Conservation (phyloP, 2,113 vertebrate genomes). For the Notothenia rossii region DNA sequence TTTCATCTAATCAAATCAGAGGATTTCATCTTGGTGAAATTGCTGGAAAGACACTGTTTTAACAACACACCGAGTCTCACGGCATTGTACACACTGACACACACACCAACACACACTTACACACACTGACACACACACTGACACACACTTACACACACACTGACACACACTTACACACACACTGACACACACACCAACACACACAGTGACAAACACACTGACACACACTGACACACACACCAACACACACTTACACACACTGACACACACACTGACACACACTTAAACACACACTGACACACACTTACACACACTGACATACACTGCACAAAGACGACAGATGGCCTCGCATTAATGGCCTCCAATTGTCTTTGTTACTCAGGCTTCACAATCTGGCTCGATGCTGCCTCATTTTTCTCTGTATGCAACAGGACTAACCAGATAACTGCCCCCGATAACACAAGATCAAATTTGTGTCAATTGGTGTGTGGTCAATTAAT, state of each 20-base stretch:
- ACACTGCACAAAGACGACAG: conserved; percentile 30
- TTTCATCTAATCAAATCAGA: conserved; percentile 44
- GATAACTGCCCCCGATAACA: not conserved
- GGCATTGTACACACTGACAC: conserved; percentile 9
- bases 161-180: too few relatives aligned
- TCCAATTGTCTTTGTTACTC: conserved; percentile 18
- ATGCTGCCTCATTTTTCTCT: conserved; percentile 3
- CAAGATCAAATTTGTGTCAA: not conserved
- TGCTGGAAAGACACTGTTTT: conserved; percentile 25
- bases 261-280: not conserved
- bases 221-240: too few relatives aligned
- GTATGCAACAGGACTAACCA: not conserved
- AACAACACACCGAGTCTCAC: conserved; percentile 8
- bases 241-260: not conserved
- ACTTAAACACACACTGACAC: conserved; percentile 1
- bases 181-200: too few relatives aligned
- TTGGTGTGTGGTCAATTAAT: not conserved
- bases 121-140: conserved; percentile 1
- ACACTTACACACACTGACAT: conserved; percentile 2
- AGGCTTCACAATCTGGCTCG: conserved; percentile 2
- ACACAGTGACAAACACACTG: too few relatives aligned
- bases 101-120: not conserved
- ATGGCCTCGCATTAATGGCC: conserved; percentile 6
- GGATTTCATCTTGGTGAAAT: conserved; percentile 25
- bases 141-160: not conserved